Evolutionary conservation across 2,888 invertebrate genomes (phyloP).

Genomic region (Tanytarsus gracilentus): DNA sequence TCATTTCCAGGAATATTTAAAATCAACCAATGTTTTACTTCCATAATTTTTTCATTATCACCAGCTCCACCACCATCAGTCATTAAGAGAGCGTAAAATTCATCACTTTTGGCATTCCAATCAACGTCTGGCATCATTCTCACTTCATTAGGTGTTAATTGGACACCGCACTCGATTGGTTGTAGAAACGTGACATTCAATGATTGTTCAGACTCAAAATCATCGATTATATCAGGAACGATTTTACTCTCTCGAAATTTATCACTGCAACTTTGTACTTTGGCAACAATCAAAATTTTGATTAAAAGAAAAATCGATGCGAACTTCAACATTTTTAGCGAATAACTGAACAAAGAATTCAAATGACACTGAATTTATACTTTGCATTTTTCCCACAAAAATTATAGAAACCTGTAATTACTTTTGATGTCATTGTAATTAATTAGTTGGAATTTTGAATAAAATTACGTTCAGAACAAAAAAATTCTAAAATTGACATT

Average conservation of each 20-base stretch:
- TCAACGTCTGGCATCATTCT: not conserved
- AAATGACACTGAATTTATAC: too few species aligned
- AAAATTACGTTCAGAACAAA: too few species aligned
- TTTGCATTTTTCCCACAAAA: too few species aligned
- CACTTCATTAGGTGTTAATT: slow-evolving; percentile 17
- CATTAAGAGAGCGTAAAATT: slow-evolving; percentile 16
- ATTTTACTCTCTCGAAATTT: slow-evolving; percentile 28
- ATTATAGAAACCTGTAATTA: too few species aligned
- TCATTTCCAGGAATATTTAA: slow-evolving; percentile 46
- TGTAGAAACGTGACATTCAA: not conserved
- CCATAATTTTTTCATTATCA: slow-evolving; percentile 54
- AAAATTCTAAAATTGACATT: too few species aligned
- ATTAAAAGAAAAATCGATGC: too few species aligned
- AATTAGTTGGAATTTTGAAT: too few species aligned
- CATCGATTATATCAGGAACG: slow-evolving; percentile 31
- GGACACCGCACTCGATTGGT: slow-evolving; percentile 28
- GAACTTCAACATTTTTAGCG: too few species aligned
- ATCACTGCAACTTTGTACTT: too few species aligned
- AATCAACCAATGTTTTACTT: not conserved
- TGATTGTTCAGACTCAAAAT: slow-evolving; percentile 28
- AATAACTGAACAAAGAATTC: too few species aligned
- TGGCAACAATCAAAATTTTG: too few species aligned
- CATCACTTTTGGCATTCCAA: not conserved
- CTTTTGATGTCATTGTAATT: too few species aligned
- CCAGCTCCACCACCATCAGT: slow-evolving; percentile 59